Conservation (phyloP, 2,113 vertebrate species). For the Lepus timidus region DNA sequence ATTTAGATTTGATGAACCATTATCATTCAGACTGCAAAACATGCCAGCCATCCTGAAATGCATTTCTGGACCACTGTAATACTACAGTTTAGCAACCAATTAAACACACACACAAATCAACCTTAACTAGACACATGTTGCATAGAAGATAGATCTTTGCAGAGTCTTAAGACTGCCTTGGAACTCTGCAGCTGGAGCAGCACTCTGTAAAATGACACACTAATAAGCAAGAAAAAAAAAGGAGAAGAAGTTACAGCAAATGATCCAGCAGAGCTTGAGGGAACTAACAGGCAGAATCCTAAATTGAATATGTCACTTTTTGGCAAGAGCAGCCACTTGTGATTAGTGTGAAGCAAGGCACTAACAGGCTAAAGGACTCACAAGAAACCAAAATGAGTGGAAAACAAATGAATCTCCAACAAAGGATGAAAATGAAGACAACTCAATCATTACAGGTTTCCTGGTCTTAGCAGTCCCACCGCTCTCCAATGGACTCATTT, state of each 20-base stretch:
- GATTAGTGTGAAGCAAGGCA: conserved; percentile 73
- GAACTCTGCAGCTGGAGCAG: conserved; percentile 24
- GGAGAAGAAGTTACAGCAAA: background rate
- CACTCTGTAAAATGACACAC: conserved; percentile 66
- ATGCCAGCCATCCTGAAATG: background rate
- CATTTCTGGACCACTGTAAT: conserved; percentile 7
- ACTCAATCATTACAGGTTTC: conserved; percentile 63
- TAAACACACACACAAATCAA: conserved; percentile 17
- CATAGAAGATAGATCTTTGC: background rate
- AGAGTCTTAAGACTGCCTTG: conserved; percentile 8
- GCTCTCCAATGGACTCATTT: background rate
- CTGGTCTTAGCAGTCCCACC: no score
- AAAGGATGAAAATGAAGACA: conserved; percentile 66
- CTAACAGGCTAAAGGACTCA: conserved; percentile 63
- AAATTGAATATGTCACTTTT: conserved; percentile 80
- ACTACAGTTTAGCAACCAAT: conserved; percentile 49
- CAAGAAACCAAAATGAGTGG: conserved; percentile 64
- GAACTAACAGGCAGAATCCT: conserved; percentile 60
- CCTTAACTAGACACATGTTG: background rate
- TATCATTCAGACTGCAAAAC: conserved; percentile 45
- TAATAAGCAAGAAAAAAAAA: conserved; percentile 54
- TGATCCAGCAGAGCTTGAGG: conserved; percentile 58
- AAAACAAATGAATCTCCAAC: conserved; percentile 68
- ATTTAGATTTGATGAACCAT: background rate
- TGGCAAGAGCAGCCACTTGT: conserved; percentile 70